Evolutionary conservation across 2,113 vertebrate species (phyloP).

Genomic region (Lipotes vexillifer): DNA sequence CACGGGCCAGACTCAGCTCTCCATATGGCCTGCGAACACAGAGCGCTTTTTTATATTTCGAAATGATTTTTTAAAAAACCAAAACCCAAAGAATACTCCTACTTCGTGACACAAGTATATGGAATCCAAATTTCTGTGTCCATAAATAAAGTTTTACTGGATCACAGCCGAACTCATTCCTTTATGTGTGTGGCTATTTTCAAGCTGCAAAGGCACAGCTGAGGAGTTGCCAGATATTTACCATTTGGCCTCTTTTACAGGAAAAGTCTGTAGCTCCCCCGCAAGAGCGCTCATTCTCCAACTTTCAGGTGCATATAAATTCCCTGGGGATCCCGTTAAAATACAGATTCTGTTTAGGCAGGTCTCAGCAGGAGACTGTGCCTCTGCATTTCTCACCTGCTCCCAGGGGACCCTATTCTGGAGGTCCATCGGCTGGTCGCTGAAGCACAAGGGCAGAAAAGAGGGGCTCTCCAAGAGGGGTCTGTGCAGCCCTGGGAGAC

Average conservation of each 20-base stretch:
- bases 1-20: not conserved
- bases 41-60: not conserved
- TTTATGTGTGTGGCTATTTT: not conserved
- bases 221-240: not conserved
- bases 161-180: not conserved
- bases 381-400: not conserved
- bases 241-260: not conserved
- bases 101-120: not conserved
- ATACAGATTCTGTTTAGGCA: not conserved
- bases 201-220: not conserved
- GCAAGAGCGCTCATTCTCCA: not conserved
- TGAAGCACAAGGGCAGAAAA: not conserved
- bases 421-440: not conserved
- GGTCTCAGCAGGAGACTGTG: not conserved
- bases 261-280: not conserved
- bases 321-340: not conserved
- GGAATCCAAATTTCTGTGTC: not conserved
- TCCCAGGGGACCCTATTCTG: not conserved
- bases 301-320: not conserved
- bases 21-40: not conserved
- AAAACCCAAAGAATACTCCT: not conserved
- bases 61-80: not conserved
- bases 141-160: conserved; percentile 27
- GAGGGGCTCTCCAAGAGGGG: not conserved
- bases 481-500: not conserved